Conservation (phyloP, 2,113 vertebrate species). For the Phocoena phocoena region DNA sequence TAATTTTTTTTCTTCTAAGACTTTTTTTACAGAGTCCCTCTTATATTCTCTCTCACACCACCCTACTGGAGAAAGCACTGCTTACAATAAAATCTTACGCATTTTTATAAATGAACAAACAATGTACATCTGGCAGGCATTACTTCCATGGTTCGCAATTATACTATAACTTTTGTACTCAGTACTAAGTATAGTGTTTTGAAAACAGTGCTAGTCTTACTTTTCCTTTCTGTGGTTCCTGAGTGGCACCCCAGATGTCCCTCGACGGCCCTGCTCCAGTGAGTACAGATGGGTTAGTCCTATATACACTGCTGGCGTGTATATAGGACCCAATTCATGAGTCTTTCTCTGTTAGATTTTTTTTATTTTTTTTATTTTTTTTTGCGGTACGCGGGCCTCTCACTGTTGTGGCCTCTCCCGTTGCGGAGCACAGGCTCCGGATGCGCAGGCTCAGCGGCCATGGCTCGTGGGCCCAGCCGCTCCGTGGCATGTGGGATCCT, state of each 20-base stretch:
- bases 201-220: fast-evolving
- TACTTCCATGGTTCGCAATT: fast-evolving
- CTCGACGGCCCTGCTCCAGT: not conserved
- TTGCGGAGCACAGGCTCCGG: too few species aligned
- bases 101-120: not conserved
- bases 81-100: not conserved
- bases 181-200: fast-evolving
- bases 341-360: not conserved
- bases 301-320: fast-evolving
- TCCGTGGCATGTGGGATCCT: too few species aligned
- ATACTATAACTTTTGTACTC: not conserved
- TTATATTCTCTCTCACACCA: not conserved
- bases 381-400: too few species aligned
- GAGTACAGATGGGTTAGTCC: not conserved
- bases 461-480: too few species aligned
- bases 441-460: too few species aligned
- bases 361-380: too few species aligned
- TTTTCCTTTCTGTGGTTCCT: not conserved
- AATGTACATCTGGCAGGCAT: fast-evolving
- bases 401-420: too few species aligned
- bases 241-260: fast-evolving
- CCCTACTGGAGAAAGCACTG: not conserved
- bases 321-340: too few species aligned
- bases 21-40: not conserved
- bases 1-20: not conserved